Evolutionary conservation across 2,797 vertebrate genomes (phyloP).

Genomic region (Epinephelus malabaricus): DNA sequence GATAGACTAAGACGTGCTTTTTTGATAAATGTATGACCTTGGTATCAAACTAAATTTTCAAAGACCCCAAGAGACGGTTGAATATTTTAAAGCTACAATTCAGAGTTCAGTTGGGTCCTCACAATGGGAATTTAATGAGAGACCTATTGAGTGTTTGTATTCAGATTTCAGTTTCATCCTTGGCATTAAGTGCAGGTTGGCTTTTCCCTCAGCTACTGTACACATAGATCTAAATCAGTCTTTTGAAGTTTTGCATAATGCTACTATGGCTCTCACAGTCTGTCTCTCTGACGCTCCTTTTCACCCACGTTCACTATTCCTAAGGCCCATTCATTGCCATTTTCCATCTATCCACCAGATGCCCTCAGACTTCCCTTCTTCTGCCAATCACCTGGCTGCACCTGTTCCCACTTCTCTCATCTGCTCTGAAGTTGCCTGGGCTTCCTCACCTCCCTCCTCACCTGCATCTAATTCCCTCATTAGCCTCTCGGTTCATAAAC

Average conservation of each 20-base stretch:
- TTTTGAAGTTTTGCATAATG: background rate
- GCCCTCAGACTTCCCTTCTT: background rate
- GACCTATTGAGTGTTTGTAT: conserved; percentile 14
- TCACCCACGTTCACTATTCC: background rate
- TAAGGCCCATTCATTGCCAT: background rate
- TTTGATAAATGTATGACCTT: conserved; percentile 61
- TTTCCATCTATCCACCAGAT: background rate
- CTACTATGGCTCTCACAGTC: background rate
- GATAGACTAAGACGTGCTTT: conserved; percentile 37
- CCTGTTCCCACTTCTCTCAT: background rate
- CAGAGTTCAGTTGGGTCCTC: conserved; percentile 29
- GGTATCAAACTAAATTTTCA: conserved; percentile 42
- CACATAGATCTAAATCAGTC: conserved; percentile 1
- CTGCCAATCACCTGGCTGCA: background rate
- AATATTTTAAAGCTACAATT: conserved; percentile 49
- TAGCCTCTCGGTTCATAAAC: background rate
- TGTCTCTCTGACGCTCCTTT: background rate
- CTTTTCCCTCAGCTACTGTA: background rate
- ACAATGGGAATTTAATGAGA: conserved; percentile 29
- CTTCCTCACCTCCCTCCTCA: background rate
- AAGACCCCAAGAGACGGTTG: conserved; percentile 22
- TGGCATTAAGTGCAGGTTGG: conserved; percentile 15
- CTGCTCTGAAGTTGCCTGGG: background rate
- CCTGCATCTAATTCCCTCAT: background rate
- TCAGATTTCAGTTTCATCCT: conserved; percentile 31